Conservation (phyloP, 2,888 invertebrate species). For the Habrosyne pyritoides region DNA sequence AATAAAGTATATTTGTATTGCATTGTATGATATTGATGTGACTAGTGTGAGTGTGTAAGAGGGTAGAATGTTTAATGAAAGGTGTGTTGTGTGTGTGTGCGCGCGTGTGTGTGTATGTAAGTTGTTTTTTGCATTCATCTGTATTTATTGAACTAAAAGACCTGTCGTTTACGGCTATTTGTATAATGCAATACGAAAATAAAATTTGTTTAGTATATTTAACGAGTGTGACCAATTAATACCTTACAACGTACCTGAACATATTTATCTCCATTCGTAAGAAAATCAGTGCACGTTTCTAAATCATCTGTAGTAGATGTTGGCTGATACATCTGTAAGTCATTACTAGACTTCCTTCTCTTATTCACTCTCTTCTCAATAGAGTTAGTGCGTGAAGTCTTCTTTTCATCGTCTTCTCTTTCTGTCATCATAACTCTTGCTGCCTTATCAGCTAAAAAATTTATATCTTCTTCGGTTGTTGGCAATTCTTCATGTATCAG, state of each 20-base stretch:
- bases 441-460: slow-evolving; percentile 71
- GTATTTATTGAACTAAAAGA: too few relatives aligned
- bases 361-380: slow-evolving; percentile 62
- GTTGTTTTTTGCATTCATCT: too few relatives aligned
- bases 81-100: too few relatives aligned
- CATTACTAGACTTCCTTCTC: slow-evolving; percentile 70
- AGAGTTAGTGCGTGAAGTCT: slow-evolving; percentile 47
- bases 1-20: too few relatives aligned
- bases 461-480: slow-evolving; percentile 68
- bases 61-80: too few relatives aligned
- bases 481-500: slow-evolving; percentile 57
- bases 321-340: slow-evolving; percentile 76
- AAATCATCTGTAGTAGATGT: slow-evolving; percentile 76
- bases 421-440: slow-evolving; percentile 76
- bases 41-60: too few relatives aligned
- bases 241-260: slow-evolving; percentile 57
- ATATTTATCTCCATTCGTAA: slow-evolving; percentile 68
- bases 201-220: too few relatives aligned
- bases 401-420: slow-evolving; percentile 44
- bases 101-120: too few relatives aligned
- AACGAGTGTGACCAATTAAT: too few relatives aligned
- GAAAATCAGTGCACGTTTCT: slow-evolving; percentile 63
- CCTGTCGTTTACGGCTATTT: too few relatives aligned
- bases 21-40: too few relatives aligned
- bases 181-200: too few relatives aligned